phyloP scores from a whole-genome alignment of 2,888 invertebrate genomes.

The Lypha dubia region DNA sequence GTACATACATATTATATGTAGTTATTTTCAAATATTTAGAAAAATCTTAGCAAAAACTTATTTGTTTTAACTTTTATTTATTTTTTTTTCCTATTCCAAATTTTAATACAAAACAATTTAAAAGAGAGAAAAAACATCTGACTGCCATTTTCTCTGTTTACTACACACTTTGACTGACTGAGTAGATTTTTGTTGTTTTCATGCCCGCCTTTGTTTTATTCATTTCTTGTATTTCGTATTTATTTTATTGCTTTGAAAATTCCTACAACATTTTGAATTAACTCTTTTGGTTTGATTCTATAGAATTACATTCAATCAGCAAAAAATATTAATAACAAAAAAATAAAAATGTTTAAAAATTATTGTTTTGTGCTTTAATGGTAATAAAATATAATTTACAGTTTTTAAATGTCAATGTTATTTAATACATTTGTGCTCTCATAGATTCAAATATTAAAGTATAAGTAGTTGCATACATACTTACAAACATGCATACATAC shows the following conservation, averaged over 20 bases:
- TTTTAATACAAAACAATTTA: constrained; percentile 28
- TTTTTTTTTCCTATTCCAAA: constrained; percentile 18
- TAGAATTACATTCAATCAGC: constrained; percentile 69
- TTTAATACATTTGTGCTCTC: constrained; percentile 22
- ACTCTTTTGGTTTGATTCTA: constrained; percentile 34
- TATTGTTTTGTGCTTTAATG: constrained; percentile 29
- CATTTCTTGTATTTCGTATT: not conserved
- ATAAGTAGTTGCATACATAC: not conserved
- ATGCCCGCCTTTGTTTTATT: constrained; percentile 56
- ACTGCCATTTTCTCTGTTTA: constrained; percentile 34
- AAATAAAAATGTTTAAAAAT: constrained; percentile 16
- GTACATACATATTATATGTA: not conserved
- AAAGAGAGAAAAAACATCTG: constrained; percentile 27
- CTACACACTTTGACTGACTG: not conserved
- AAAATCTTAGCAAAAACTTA: constrained; percentile 15
- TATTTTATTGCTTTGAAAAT: constrained; percentile 32
- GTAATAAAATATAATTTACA: constrained; percentile 49
- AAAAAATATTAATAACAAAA: constrained; percentile 48
- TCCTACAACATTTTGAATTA: constrained; percentile 35
- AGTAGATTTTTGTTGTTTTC: constrained; percentile 34
- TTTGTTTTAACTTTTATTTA: constrained; percentile 9
- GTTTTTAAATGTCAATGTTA: constrained; percentile 57
- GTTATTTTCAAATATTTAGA: not conserved
- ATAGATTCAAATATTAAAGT: not conserved
- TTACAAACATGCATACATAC: not conserved